phyloP scores from a whole-genome alignment of 2,888 invertebrate genomes.

The Patella depressa region DNA sequence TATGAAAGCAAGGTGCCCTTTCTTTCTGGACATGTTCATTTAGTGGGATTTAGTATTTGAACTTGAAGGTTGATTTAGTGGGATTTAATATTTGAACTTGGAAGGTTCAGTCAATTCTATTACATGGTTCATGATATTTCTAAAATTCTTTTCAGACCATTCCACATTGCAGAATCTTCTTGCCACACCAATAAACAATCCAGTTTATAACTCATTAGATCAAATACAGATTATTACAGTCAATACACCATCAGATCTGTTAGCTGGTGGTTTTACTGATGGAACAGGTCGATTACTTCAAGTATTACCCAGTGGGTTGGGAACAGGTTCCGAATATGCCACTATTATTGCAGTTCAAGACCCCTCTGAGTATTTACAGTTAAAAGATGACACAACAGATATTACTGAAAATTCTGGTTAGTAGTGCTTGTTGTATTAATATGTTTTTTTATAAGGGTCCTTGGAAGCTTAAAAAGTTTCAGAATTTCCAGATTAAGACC shows the following conservation, averaged over 20 bases:
- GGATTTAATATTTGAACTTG: background rate
- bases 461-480: too few species aligned
- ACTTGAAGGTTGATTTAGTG: too few species aligned
- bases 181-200: conserved; percentile 48
- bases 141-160: conserved; percentile 43
- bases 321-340: conserved; percentile 46
- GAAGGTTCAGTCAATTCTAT: background rate
- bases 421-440: too few species aligned
- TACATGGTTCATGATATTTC: conserved; percentile 17
- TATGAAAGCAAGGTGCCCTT: too few species aligned
- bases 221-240: conserved; percentile 63
- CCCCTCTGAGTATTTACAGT: conserved; percentile 33
- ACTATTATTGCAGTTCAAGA: conserved; percentile 55
- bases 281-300: conserved; percentile 54
- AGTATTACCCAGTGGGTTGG: conserved; percentile 44
- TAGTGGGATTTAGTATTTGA: too few species aligned
- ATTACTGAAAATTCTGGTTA: background rate
- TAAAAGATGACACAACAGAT: background rate
- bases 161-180: conserved; percentile 61
- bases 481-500: too few species aligned
- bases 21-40: too few species aligned
- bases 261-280: conserved; percentile 42
- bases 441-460: too few species aligned
- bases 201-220: conserved; percentile 36
- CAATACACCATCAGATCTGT: conserved; percentile 49